Conservation (phyloP, 2,888 invertebrate species). For the Temnothorax rugatulus region DNA sequence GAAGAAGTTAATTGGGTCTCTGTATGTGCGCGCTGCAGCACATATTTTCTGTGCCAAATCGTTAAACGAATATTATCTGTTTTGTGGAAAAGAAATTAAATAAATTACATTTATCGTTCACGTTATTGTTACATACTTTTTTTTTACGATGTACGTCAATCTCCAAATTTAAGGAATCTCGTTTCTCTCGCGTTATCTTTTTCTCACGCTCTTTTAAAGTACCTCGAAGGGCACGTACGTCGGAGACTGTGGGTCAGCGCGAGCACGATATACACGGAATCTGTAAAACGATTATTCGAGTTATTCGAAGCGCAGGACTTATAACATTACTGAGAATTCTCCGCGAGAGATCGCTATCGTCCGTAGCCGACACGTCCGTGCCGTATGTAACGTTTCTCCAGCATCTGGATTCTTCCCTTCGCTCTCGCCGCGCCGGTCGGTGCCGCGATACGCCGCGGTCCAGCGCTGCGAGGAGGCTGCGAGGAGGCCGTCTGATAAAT, state of each 20-base stretch:
- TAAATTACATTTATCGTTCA: background rate
- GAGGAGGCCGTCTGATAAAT: constrained; percentile 77
- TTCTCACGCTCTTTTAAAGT: background rate
- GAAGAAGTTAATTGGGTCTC: constrained; percentile 1
- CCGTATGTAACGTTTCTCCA: constrained; percentile 69
- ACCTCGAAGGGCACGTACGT: constrained; percentile 12
- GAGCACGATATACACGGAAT: constrained; percentile 71
- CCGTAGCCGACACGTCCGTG: constrained; percentile 63
- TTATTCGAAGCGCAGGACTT: constrained; percentile 78
- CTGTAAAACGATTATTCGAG: constrained; percentile 74
- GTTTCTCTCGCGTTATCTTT: background rate
- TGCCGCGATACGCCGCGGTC: constrained; percentile 56
- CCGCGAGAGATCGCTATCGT: constrained; percentile 76
- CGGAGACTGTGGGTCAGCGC: constrained; percentile 6
- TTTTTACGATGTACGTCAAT: background rate
- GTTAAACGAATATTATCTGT: background rate
- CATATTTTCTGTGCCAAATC: background rate
- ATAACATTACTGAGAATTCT: constrained; percentile 79
- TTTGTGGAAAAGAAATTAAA: background rate
- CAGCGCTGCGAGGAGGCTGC: constrained; percentile 65
- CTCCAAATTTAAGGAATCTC: background rate
- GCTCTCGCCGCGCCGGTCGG: constrained; percentile 33
- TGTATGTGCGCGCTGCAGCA: too few species aligned
- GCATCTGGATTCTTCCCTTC: constrained; percentile 52
- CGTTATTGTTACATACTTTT: background rate